phyloP scores from a whole-genome alignment of 2,797 vertebrate species.

The Sardinella longiceps region DNA sequence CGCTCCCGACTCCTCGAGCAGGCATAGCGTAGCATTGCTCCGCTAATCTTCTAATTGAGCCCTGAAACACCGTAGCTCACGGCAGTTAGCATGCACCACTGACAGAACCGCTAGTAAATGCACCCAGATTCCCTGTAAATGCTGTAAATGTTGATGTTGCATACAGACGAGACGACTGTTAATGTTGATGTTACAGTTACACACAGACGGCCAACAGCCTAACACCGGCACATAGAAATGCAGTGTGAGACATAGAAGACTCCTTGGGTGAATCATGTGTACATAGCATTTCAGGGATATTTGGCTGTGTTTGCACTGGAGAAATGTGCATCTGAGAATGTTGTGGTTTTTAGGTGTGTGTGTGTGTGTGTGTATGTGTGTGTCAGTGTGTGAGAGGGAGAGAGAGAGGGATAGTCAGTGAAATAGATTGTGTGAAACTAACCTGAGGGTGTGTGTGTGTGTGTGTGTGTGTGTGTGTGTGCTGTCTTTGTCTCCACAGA shows the following conservation, averaged over 20 bases:
- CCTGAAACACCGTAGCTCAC: not conserved
- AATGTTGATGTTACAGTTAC: not conserved
- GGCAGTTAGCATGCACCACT: not conserved
- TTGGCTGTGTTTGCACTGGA: too few relatives aligned
- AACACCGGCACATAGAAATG: not conserved
- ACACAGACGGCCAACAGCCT: not conserved
- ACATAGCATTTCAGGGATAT: too few relatives aligned
- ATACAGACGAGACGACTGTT: too few relatives aligned
- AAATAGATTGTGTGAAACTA: not conserved
- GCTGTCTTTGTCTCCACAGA: constrained; percentile 61
- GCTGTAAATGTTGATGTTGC: not conserved
- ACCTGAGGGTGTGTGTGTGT: constrained; percentile 16
- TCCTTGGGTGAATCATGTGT: too few relatives aligned
- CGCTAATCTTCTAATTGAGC: not conserved
- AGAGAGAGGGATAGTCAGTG: not conserved
- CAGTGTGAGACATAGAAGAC: not conserved
- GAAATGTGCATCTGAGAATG: too few relatives aligned
- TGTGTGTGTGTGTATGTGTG: too few relatives aligned
- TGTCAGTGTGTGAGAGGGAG: too few relatives aligned
- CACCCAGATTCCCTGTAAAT: not conserved
- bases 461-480: constrained; percentile 16
- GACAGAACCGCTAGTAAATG: not conserved
- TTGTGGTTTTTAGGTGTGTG: too few relatives aligned
- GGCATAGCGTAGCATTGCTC: not conserved
- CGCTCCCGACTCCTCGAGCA: not conserved